Evolutionary conservation across 1,140 invertebrate species (phyloP), one percentile per base, ranked within the genome.

Genomic region (Venustaconcha ellipsiformis): DNA sequence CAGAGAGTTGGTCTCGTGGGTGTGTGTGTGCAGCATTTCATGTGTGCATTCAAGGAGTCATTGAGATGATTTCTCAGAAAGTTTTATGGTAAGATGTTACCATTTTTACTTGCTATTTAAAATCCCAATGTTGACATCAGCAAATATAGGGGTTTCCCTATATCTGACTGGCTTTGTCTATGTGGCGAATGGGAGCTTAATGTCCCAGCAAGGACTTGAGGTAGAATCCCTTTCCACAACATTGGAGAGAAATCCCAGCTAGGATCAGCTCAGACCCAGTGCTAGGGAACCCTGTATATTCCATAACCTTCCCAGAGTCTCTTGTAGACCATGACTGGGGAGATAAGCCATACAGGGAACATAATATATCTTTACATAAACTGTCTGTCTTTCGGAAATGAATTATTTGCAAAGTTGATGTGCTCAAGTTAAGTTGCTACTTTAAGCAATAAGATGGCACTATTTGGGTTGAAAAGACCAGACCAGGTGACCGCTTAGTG

Each of bases 331-430:
- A n/a, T n/a, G n/a, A n/a, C n/a, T n/a, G n/a, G 66, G 72, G 57
- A 74, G 72, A 74, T 17, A 67, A 74, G 62, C 72, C 72, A 74
- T 74, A 74, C 57, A 67, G 72, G 66, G 72, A 74, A 74, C 72
- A 67, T 67, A 0, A 57, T 14, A 14, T 17, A 6, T 14, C 15
- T 37, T 67, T 11, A 67, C 37, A 2, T 37, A 13, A 55, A 55
- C 48, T 67, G 66, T 3, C 26, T 66, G 2, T 37, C 30, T 37
- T 37, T 2, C 2, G 30, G 30, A 5, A 37, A 37, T 37, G 30
- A 37, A 37, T 37, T 5, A 37, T 37, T 37, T 37, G 30, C 30
- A 2, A 2, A 37, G 30, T 37, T 5, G 30, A 37, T 37, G 5
- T 2, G 2, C 30, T 37, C n/a, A n/a, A n/a, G n/a, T n/a, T 2